Evolutionary conservation across 2,797 vertebrate species (phyloP), one percentile per base, ranked within the genome.

Genomic region (Lemur catta): DNA sequence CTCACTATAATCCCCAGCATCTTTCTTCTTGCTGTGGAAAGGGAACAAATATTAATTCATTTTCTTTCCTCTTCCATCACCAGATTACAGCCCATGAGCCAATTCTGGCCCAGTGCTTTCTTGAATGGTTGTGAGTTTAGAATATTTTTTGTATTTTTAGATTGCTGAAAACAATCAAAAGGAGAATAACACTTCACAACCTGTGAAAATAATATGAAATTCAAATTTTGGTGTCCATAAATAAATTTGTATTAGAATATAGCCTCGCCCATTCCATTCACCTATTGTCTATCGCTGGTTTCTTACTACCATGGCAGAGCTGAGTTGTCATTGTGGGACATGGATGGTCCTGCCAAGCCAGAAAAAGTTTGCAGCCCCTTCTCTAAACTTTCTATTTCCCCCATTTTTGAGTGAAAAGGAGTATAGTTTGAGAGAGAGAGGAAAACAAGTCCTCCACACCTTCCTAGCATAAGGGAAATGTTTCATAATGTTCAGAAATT

Each of bases 281-380:
- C n/a, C 7, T 6, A 0, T 22, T 20, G 30, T 48, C 69, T 38
- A 18, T 59, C 1, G 4, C 65, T 57, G 14, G 46, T 84, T 61
- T 17, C 1, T 1, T 8, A 5, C 2, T 1, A 1, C 33, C 0
- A 4, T 2, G 3, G 20, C 41, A 14, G 6, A 12, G 17, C 4
- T 0, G 69, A 71, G 26, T 7, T 5, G 15, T 28, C 69, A 24
- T 61, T 33, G 26, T 4, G 7, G 50, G 59, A 61, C 74, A 35
- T 1, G 3, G 28, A 7, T 33, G n/a, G 35, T 35, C 35, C 38
- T 78, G 4, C 35, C 59, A 30, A 65, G 69, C 17, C 87, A 50
- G 72, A 59, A 84, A 86, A 76, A 80, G n/a, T 33, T 11, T 18
- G 18, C 14, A 41, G 80, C 2, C 13, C 35, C 20, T 22, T 33